Evolutionary conservation across 1,140 invertebrate species (phyloP).

Genomic region (Eumaeus atala): DNA sequence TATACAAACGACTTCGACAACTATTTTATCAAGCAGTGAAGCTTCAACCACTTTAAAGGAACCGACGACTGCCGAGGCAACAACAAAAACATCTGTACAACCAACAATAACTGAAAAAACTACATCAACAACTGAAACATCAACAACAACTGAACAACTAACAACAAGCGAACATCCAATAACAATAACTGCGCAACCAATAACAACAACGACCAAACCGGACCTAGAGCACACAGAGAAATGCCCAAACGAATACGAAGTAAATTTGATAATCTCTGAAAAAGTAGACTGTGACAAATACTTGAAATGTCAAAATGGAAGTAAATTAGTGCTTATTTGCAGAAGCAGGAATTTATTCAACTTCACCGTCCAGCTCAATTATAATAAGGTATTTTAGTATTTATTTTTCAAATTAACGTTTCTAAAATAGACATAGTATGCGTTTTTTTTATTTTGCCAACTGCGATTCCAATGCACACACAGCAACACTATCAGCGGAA

Average conservation of each 20-base stretch:
- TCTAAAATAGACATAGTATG: neutral
- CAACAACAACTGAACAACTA: neutral
- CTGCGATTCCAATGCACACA: neutral
- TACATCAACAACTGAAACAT: neutral
- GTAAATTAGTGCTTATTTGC: neutral
- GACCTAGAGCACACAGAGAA: neutral
- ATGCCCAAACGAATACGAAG: neutral
- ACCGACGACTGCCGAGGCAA: neutral
- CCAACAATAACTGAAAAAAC: neutral
- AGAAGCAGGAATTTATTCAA: neutral
- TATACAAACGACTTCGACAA: neutral
- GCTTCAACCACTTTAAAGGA: neutral
- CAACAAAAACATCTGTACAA: neutral
- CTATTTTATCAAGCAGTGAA: neutral
- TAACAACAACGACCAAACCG: neutral
- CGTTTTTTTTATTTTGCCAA: neutral
- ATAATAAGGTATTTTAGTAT: neutral
- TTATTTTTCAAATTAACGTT: neutral
- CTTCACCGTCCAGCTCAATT: neutral
- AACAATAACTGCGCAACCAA: neutral
- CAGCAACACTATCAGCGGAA: too few relatives aligned
- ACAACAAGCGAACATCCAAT: neutral
- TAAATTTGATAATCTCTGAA: neutral
- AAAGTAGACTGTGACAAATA: constrained; percentile 1
- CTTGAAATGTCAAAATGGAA: neutral